Evolutionary conservation across 2,888 invertebrate genomes (phyloP), one percentile per base, ranked within the genome.

Genomic region (Macropis europaea): DNA sequence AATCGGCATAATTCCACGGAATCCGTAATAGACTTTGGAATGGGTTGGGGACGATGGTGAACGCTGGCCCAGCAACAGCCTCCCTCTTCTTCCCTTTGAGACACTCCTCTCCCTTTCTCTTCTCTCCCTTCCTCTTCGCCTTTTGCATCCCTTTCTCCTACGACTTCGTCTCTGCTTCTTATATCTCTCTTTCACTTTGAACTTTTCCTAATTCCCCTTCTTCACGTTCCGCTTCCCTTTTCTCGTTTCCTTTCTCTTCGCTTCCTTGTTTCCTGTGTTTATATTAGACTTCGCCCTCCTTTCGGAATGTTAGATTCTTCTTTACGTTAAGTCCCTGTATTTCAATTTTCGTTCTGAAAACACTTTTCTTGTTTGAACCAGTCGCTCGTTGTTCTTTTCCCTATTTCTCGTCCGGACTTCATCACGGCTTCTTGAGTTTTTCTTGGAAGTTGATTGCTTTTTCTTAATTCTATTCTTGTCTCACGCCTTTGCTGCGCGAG

Each of bases 1-100:
- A 84, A 84, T 84, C 84, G 84, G 83, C 81, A 84, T 83, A 84
- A 84, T 84, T 84, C 82, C 82, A 82, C 74, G 79, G 78, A 84
- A 84, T 84, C 79, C 84, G 83, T 84, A 84, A 84, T 84, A 78
- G 84, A 84, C 84, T 84, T 79, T 77, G 83, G 74, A 76, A 83
- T 73, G 76, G 81, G 70, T 43, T 70, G 62, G 57, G 62, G 61
- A 72, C 67, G 79, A 54, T 82, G 60, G 71, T 34, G 77, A 75
- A 75, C 78, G 63, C 57, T 63, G 47, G 57, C 48, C 71, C 69
- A 67, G 62, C 67, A 69, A 64, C 81, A 48, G 57, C 66, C 64
- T 34, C 45, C 73, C 36, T 45, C 59, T 19, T 57, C 45, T 30
- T 52, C 69, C 28, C 28, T 40, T 43, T 60, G n/a, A 52, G 30